Percentiles rank a stretch among this genome's conserved stretches.
Conservation (phyloP, 2,113 vertebrate genomes). For the Malurus elegans region DNA sequence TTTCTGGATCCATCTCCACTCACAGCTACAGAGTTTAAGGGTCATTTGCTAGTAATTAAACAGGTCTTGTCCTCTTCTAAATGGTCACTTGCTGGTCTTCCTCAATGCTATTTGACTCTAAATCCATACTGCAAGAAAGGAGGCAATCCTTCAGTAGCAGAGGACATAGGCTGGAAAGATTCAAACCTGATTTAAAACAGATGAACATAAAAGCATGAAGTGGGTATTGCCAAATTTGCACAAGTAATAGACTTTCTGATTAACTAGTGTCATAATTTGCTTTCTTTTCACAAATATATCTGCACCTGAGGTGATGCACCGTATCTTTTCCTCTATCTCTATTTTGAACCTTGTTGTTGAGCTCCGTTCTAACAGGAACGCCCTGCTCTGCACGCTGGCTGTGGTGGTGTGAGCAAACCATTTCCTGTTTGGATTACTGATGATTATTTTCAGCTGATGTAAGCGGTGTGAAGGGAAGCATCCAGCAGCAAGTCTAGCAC, state of each 20-base stretch:
- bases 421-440: slow-evolving; percentile 43
- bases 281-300: neutral
- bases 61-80: neutral
- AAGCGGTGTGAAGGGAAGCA: neutral
- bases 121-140: neutral
- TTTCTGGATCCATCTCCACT: neutral
- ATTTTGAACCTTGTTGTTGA: slow-evolving; percentile 39
- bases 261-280: neutral
- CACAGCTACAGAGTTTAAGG: neutral
- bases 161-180: neutral
- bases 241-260: neutral
- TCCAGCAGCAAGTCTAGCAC: slow-evolving; percentile 53
- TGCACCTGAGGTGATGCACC: neutral
- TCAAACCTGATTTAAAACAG: neutral
- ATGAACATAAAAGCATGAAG: neutral
- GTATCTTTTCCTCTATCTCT: neutral
- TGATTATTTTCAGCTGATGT: slow-evolving; percentile 58
- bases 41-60: neutral
- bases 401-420: slow-evolving; percentile 24
- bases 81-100: neutral
- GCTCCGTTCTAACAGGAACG: neutral
- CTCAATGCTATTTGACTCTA: neutral
- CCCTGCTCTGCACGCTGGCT: neutral
- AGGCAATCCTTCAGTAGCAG: neutral
- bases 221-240: neutral